A percentile compares a stretch with the other conserved stretches of the same genome.
These are phyloP conservation scores for Leptopilina boulardi DNA, from an alignment of 1,140 invertebrate species.

Conservation along the genomic window DNA sequence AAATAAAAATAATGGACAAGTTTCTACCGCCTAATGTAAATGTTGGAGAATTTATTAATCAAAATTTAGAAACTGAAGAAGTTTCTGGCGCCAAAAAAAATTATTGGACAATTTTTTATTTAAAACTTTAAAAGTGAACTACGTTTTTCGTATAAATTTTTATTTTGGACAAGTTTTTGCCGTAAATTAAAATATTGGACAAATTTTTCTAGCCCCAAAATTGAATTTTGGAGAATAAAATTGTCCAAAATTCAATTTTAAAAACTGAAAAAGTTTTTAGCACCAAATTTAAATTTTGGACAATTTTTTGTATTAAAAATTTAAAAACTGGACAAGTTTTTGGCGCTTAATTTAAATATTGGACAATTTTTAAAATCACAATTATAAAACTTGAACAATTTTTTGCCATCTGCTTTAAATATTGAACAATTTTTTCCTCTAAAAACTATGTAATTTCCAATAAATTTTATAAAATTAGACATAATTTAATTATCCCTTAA, in stretches of 20 bases:
- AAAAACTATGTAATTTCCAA: too few species aligned
- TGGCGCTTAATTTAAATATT: neutral
- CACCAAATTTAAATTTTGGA: neutral
- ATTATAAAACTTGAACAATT: too few species aligned
- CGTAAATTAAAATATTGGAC: neutral
- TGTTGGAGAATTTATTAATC: too few species aligned
- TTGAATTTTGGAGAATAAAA: neutral
- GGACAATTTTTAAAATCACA: too few species aligned
- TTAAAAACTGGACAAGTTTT: neutral
- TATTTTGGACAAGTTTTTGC: neutral
- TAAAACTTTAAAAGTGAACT: neutral
- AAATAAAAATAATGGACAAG: neutral
- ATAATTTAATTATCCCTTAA: too few species aligned
- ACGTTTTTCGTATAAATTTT: too few species aligned
- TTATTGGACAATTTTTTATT: neutral
- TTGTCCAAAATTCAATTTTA: too few species aligned
- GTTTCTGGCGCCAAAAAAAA: neutral
- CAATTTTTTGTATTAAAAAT: neutral
- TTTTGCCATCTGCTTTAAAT: too few species aligned
- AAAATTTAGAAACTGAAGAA: too few species aligned
- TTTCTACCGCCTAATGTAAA: neutral
- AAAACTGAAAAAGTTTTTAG: neutral
- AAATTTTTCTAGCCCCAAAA: neutral
- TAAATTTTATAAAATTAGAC: too few species aligned
- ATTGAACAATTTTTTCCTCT: too few species aligned